These are phyloP conservation scores for Rotaria macrura DNA, from an alignment of 2,888 invertebrate genomes.

Conservation along the genomic window DNA sequence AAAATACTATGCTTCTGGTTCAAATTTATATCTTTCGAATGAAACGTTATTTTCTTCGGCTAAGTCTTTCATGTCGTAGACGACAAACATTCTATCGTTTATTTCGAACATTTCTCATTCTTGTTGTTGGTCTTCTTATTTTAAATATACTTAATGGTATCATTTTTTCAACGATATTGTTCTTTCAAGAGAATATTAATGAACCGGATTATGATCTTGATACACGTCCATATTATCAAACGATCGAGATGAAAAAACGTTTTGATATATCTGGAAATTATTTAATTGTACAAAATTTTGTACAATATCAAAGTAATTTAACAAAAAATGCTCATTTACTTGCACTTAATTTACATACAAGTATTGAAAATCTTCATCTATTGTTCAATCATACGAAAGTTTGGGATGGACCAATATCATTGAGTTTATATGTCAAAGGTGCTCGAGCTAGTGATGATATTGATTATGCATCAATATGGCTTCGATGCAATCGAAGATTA, in stretches of 20 bases:
- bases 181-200: not conserved
- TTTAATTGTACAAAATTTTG: slow-evolving; percentile 7
- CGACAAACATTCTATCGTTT: not conserved
- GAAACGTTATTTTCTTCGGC: not conserved
- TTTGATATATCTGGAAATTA: not conserved
- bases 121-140: not conserved
- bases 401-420: not conserved
- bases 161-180: not conserved
- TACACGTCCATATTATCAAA: slow-evolving; percentile 3
- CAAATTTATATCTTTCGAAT: not conserved
- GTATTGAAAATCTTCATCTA: not conserved
- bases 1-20: not conserved
- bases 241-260: not conserved
- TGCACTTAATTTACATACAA: not conserved
- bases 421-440: slow-evolving; percentile 1
- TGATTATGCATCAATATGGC: slow-evolving; percentile 14
- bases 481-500: slow-evolving; percentile 2
- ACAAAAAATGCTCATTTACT: not conserved
- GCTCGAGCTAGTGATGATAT: not conserved
- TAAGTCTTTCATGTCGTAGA: not conserved
- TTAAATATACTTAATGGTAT: not conserved
- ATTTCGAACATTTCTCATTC: not conserved
- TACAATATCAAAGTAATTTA: not conserved
- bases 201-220: slow-evolving; percentile 17
- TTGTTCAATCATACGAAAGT: not conserved